phyloP scores from a whole-genome alignment of 2,888 invertebrate species.

The Patella ulyssiponensis region DNA sequence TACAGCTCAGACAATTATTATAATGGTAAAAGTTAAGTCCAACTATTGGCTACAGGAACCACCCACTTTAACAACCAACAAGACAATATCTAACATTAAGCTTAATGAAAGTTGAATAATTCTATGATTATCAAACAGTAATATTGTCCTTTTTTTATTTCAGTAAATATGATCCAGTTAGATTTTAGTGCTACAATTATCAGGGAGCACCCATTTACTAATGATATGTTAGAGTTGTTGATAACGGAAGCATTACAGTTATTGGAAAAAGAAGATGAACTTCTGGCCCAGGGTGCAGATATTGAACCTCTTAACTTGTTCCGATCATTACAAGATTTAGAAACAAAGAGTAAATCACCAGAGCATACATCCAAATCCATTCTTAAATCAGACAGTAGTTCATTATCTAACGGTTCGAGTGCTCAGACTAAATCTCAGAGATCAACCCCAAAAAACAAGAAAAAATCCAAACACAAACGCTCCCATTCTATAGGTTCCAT shows the following conservation, averaged over 20 bases:
- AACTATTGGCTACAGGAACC: neutral
- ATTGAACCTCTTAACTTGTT: slow-evolving; percentile 21
- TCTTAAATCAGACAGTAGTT: neutral
- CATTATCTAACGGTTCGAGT: neutral
- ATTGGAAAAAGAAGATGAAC: slow-evolving; percentile 43
- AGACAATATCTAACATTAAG: neutral
- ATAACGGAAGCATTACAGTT: slow-evolving; percentile 45
- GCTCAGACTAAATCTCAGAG: neutral
- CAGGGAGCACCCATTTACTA: slow-evolving; percentile 50
- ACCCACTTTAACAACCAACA: neutral
- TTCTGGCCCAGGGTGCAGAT: slow-evolving; percentile 43
- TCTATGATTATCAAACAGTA: neutral
- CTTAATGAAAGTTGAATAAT: neutral
- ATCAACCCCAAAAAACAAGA: neutral
- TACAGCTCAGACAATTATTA: slow-evolving; percentile 6
- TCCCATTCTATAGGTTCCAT: neutral
- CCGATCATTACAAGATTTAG: neutral
- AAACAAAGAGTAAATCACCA: neutral
- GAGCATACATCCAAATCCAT: neutral
- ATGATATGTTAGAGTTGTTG: slow-evolving; percentile 40
- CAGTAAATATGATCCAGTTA: slow-evolving; percentile 62
- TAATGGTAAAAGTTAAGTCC: slow-evolving; percentile 6
- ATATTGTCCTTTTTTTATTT: slow-evolving; percentile 21
- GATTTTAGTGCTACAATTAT: slow-evolving; percentile 53
- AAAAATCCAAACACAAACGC: neutral